A percentile compares a stretch with the other conserved stretches of the same genome.
Evolutionary conservation across 2,797 vertebrate species (phyloP).

Genomic region (Siniperca scherzeri): DNA sequence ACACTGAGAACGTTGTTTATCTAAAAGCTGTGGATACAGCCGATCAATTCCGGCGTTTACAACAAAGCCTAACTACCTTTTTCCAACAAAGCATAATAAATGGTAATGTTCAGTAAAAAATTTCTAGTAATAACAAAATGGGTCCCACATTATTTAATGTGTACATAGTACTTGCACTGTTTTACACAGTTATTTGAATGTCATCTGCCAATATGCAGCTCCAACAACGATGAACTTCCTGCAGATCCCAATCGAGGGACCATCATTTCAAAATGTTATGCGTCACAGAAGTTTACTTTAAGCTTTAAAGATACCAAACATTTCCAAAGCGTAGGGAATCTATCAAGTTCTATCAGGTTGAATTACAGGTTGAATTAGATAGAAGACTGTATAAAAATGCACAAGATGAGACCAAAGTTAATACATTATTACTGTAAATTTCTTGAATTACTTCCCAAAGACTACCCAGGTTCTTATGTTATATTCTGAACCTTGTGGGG

Average conservation of each 20-base stretch:
- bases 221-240: not conserved
- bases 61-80: not conserved
- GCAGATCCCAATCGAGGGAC: accelerated
- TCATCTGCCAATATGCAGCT: not conserved
- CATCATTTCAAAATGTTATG: not conserved
- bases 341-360: not conserved
- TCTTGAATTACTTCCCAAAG: not conserved
- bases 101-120: not conserved
- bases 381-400: not conserved
- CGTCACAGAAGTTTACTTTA: not conserved
- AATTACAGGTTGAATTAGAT: not conserved
- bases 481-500: not conserved
- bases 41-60: not conserved
- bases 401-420: not conserved
- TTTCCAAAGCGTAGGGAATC: too few relatives aligned
- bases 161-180: too few relatives aligned
- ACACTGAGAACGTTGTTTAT: not conserved
- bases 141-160: not conserved
- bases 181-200: not conserved
- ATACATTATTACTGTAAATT: not conserved
- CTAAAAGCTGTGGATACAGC: not conserved
- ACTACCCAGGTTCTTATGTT: not conserved
- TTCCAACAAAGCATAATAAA: not conserved
- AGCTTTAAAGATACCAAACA: not conserved
- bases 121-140: not conserved